Evolutionary conservation across 2,113 vertebrate genomes (phyloP), one percentile per base, ranked within the genome.

Genomic region (Theristicus caerulescens): DNA sequence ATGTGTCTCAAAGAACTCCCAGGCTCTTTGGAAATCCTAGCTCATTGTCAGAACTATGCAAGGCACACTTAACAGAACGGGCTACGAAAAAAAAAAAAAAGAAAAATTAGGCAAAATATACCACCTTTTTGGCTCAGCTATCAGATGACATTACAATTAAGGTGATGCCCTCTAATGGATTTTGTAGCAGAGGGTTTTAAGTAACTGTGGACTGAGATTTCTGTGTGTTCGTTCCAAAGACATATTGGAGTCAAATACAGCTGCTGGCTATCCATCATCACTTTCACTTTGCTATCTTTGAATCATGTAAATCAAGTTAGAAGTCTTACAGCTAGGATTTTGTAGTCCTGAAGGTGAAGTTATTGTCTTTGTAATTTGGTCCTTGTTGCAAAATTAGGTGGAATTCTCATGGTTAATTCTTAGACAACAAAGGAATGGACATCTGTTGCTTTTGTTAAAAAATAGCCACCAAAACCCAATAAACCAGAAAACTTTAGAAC

Each of bases 81-180:
- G 88, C 24, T 78, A 65, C 16, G 13, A 52, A 49, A 65, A 36
- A 49, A 31, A 5, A 32, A 42, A 47, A 12, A 7, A 61, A 31
- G 34, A 46, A 13, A 88, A 65, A 71, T 70, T 42, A 76, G 65
- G 86, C 18, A 96, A 95, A 96, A 96, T 27, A 90, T 10, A 64
- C 29, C 16, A 55, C n/a, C 61, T 86, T 84, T 94, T 88, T 93
- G 29, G 27, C 83, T 96, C 89, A 90, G 80, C 59, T 93, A 90
- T 94, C 46, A 88, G 95, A 94, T 76, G 51, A 78, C 57, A 62
- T 92, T 94, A 85, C 57, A 96, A 79, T 92, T 95, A 97, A 91
- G 77, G 58, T 83, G 81, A 97, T 96, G 70, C 6, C 52, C 54
- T 26, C 24, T 92, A 86, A 90, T 34, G 26, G 22, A 61, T 46